Base-by-base conservation (phyloP, 1,140 invertebrate species). In the Agrilus planipennis region DNA sequence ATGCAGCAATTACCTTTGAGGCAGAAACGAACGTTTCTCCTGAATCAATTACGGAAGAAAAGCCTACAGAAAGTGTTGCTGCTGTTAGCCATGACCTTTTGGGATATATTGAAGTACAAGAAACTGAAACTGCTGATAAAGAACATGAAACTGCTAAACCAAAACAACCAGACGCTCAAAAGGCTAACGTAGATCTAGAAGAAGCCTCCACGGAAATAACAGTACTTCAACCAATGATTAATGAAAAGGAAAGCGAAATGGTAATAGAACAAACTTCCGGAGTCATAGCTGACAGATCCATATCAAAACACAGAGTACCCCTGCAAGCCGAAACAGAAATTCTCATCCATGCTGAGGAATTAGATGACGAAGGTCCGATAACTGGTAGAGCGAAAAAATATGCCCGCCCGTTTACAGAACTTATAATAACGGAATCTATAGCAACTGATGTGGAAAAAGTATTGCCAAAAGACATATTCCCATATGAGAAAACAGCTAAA, bases 381-480 rank as follows among this genome's bases (percentile, higher is more conserved):
- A 64, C 53, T 12, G 59, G 56, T 17, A 69, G 65, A 56, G 73
- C 73, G 4, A 67, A 69, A 43, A 51, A 62, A 29, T 67, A 64
- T 41, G 63, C 67, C 39, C 66, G 65, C 39, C 63, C 68, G 41
- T 53, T 68, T 30, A 64, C 71, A 45, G 72, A 75, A 55, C 51
- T 76, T 6, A 58, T 75, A 20, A 52, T 73, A 2, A 71, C 69
- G 4, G 72, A 75, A 58, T 65, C 70, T 2, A 67, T 67, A 44
- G 52, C 68, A 3, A 62, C 58, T 2, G 72, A 75, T 55, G 54
- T 59, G 3, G 71, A 73, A 50, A 69, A 66, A 55, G 43, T 43
- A 0, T 54, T 67, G 19, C 45, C 58, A 3, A 46, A 53, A 37
- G 59, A 69, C 42, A 19, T 50, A 10, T 31, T 61, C 11, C 66